Conservation (phyloP, 1,140 invertebrate genomes). For the Cardiocondyla obscurior region DNA sequence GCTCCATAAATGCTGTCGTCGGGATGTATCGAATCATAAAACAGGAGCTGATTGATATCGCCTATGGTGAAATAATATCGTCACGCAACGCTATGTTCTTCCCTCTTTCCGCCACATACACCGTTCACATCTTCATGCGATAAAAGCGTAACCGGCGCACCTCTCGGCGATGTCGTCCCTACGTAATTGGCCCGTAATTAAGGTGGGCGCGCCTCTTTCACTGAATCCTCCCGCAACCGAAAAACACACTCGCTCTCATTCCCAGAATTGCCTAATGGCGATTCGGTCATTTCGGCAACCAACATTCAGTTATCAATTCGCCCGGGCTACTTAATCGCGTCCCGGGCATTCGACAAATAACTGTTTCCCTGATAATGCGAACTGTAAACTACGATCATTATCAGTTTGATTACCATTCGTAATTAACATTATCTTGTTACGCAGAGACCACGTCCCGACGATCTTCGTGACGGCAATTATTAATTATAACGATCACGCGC, state of each 20-base stretch:
- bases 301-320: background rate
- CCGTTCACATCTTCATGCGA: conserved; percentile 21
- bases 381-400: background rate
- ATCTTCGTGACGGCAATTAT: too few relatives aligned
- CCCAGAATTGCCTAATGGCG: background rate
- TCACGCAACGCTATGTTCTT: conserved; percentile 41
- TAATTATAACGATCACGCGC: too few relatives aligned
- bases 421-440: too few relatives aligned
- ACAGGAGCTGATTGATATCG: conserved; percentile 22
- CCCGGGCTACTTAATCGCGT: background rate
- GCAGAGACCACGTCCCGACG: too few relatives aligned
- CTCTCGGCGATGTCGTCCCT: conserved; percentile 40
- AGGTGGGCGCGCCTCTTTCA: conserved; percentile 61
- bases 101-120: background rate
- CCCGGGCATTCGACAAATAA: background rate
- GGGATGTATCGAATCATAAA: background rate
- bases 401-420: too few relatives aligned
- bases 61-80: conserved; percentile 25
- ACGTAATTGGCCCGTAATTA: conserved; percentile 69
- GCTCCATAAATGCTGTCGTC: background rate
- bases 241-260: conserved; percentile 19
- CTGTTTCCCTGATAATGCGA: background rate
- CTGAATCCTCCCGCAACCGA: conserved; percentile 29
- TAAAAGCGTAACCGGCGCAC: conserved; percentile 56
- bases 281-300: background rate